Percentiles rank a stretch among this genome's conserved stretches.
These are phyloP conservation scores for Volucella bombylans DNA, from an alignment of 2,888 invertebrate genomes.

Conservation along the genomic window DNA sequence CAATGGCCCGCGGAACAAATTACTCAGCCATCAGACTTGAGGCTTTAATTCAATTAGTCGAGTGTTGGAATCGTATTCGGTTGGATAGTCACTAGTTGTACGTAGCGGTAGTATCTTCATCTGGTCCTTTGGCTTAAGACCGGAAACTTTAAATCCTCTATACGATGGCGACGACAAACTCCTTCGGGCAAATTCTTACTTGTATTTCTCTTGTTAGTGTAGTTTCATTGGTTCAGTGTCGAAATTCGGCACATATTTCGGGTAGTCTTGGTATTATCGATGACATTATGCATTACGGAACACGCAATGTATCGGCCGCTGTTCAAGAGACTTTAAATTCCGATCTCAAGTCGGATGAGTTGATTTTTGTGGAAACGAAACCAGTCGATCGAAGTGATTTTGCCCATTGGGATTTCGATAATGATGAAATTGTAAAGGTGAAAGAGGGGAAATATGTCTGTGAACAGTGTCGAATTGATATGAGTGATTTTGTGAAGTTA, in stretches of 20 bases:
- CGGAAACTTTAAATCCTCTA: slow-evolving; percentile 33
- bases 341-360: slow-evolving; percentile 77
- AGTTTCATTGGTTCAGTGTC: slow-evolving; percentile 13
- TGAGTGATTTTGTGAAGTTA: slow-evolving; percentile 79
- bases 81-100: slow-evolving; percentile 33
- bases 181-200: not conserved
- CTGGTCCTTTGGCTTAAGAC: slow-evolving; percentile 18
- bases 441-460: slow-evolving; percentile 42
- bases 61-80: slow-evolving; percentile 64
- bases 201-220: not conserved
- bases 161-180: slow-evolving; percentile 21
- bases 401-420: slow-evolving; percentile 66
- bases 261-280: slow-evolving; percentile 67
- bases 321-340: slow-evolving; percentile 58
- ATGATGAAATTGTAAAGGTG: slow-evolving; percentile 58
- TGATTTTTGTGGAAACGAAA: slow-evolving; percentile 77
- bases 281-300: slow-evolving; percentile 65
- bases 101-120: slow-evolving; percentile 22
- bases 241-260: slow-evolving; percentile 47
- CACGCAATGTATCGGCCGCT: slow-evolving; percentile 49
- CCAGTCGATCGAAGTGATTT: slow-evolving; percentile 60
- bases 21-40: slow-evolving; percentile 49
- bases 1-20: slow-evolving; percentile 61
- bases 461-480: slow-evolving; percentile 75
- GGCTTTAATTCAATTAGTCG: slow-evolving; percentile 70